phyloP scores from a whole-genome alignment of 92 coral and sea anemone species.

The Meandrina meandrites region DNA sequence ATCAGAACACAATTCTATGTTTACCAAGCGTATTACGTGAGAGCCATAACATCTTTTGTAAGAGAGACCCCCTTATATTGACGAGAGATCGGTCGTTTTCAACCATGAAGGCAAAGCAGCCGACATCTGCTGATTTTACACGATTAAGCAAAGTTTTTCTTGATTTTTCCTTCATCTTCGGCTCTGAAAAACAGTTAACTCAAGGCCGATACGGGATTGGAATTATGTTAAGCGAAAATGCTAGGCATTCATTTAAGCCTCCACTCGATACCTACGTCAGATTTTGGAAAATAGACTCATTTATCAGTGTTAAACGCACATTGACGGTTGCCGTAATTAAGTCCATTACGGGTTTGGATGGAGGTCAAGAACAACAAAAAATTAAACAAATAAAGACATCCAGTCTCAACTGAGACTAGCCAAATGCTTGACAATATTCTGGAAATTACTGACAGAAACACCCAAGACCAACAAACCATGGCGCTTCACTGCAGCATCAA shows the following conservation, averaged over 20 bases:
- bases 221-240: background rate
- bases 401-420: background rate
- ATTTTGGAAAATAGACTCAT: conserved; percentile 1
- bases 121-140: too few species aligned
- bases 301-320: background rate
- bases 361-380: conserved; percentile 7
- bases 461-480: background rate
- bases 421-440: background rate
- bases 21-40: background rate
- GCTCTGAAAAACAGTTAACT: background rate
- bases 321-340: background rate
- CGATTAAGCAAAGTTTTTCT: background rate
- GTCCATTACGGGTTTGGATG: background rate
- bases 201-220: background rate
- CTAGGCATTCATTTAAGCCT: conserved; percentile 5
- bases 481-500: background rate
- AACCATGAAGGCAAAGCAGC: background rate
- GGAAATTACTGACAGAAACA: background rate
- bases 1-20: background rate
- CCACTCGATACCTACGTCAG: background rate
- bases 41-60: background rate
- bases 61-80: background rate
- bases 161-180: background rate
- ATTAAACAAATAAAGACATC: background rate
- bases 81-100: background rate